These are phyloP conservation scores for Melanostigma gelatinosum DNA, from an alignment of 2,113 vertebrate genomes.

Conservation along the genomic window DNA sequence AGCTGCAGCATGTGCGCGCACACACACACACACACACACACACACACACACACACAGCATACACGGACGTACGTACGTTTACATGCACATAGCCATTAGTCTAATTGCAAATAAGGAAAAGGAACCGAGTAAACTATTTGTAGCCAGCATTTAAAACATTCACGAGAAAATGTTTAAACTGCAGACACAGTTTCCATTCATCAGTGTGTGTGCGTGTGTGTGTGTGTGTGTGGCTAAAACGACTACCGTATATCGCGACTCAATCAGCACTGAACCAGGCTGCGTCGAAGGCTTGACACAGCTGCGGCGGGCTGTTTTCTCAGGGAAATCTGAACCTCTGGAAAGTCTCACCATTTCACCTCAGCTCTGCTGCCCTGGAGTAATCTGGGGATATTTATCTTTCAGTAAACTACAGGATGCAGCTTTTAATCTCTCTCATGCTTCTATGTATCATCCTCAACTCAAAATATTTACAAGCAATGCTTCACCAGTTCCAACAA, in stretches of 20 bases:
- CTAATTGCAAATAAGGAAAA: slow-evolving; percentile 23
- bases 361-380: slow-evolving; percentile 31
- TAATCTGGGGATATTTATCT: slow-evolving; percentile 30
- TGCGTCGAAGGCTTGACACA: slow-evolving; percentile 41
- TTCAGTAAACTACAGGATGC: slow-evolving; percentile 14
- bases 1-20: background rate
- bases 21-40: background rate
- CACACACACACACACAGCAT: slow-evolving; percentile 4
- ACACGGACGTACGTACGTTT: background rate
- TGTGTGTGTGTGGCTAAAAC: background rate
- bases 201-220: slow-evolving; percentile 1
- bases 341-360: slow-evolving; percentile 39
- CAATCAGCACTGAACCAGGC: slow-evolving; percentile 26
- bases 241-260: slow-evolving; percentile 5
- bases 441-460: background rate
- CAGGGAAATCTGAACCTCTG: slow-evolving; percentile 71
- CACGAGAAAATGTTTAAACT: slow-evolving; percentile 17
- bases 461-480: slow-evolving; percentile 3
- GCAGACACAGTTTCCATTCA: slow-evolving; percentile 41
- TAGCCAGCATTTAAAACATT: slow-evolving; percentile 55
- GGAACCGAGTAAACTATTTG: slow-evolving; percentile 30
- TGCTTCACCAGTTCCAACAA: background rate
- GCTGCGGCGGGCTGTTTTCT: slow-evolving; percentile 60
- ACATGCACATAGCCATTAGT: slow-evolving; percentile 8
- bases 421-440: background rate